A percentile compares a stretch with the other conserved stretches of the same genome.
phyloP scores from a whole-genome alignment of 2,113 vertebrate species.

The Cyprinodon tularosa region DNA sequence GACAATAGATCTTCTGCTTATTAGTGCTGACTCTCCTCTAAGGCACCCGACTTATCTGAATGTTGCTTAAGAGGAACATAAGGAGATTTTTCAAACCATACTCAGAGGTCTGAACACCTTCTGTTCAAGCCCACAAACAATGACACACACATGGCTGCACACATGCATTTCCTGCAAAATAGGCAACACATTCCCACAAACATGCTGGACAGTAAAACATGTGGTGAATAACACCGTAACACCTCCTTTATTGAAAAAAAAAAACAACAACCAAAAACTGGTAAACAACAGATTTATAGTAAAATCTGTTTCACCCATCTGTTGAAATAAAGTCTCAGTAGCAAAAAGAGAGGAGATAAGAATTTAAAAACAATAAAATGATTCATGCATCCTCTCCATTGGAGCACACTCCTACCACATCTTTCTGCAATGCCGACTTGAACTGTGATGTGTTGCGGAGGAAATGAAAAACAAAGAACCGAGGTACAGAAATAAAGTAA shows the following conservation, averaged over 20 bases:
- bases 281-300: constrained; percentile 65
- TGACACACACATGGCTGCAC: constrained; percentile 30
- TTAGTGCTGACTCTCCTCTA: constrained; percentile 27
- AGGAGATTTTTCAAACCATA: constrained; percentile 68
- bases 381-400: constrained; percentile 69
- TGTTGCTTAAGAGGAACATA: constrained; percentile 63
- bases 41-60: constrained; percentile 44
- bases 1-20: constrained; percentile 30
- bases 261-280: neutral
- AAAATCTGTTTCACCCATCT: constrained; percentile 79
- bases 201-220: constrained; percentile 70
- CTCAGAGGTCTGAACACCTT: constrained; percentile 72
- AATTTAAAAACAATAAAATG: constrained; percentile 75
- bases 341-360: constrained; percentile 57
- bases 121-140: constrained; percentile 68
- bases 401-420: constrained; percentile 57
- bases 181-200: constrained; percentile 5
- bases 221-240: constrained; percentile 57
- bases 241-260: constrained; percentile 28
- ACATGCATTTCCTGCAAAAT: constrained; percentile 28
- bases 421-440: constrained; percentile 69
- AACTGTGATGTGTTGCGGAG: constrained; percentile 45
- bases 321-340: constrained; percentile 65
- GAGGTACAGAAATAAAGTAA: constrained; percentile 6
- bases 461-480: constrained; percentile 28